Evolutionary conservation across 2,888 invertebrate species (phyloP).

Genomic region (Pimpla rufipes): DNA sequence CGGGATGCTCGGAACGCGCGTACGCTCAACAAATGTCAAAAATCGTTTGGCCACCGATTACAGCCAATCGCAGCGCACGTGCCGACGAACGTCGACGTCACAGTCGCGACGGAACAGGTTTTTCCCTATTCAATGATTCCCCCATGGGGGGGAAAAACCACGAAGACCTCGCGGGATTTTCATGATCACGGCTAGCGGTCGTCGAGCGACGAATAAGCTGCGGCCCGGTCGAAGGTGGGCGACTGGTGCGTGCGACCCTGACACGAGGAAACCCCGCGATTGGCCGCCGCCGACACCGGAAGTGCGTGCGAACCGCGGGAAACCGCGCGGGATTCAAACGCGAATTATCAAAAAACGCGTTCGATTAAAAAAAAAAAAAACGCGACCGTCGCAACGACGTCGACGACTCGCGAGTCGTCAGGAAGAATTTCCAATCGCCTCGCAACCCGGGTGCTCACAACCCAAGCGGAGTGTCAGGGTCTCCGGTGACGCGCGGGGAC

Average conservation of each 20-base stretch:
- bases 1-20: too few relatives aligned
- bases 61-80: too few relatives aligned
- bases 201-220: not conserved
- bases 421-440: not conserved
- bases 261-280: slow-evolving; percentile 58
- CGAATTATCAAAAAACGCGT: not conserved
- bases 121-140: slow-evolving; percentile 20
- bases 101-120: slow-evolving; percentile 3
- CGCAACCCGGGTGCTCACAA: not conserved
- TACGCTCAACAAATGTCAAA: too few relatives aligned
- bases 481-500: slow-evolving; percentile 57
- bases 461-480: slow-evolving; percentile 75
- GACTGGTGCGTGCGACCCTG: slow-evolving; percentile 55
- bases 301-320: slow-evolving; percentile 49
- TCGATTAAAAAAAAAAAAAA: not conserved
- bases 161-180: slow-evolving; percentile 40
- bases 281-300: slow-evolving; percentile 62
- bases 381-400: too few relatives aligned
- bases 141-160: not conserved
- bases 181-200: slow-evolving; percentile 62
- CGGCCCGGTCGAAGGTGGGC: slow-evolving; percentile 21
- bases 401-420: not conserved
- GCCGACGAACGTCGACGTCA: not conserved
- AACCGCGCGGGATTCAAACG: slow-evolving; percentile 16
- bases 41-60: too few relatives aligned